Evolutionary conservation across 2,113 vertebrate genomes (phyloP).

Genomic region (Polyodon spathula): DNA sequence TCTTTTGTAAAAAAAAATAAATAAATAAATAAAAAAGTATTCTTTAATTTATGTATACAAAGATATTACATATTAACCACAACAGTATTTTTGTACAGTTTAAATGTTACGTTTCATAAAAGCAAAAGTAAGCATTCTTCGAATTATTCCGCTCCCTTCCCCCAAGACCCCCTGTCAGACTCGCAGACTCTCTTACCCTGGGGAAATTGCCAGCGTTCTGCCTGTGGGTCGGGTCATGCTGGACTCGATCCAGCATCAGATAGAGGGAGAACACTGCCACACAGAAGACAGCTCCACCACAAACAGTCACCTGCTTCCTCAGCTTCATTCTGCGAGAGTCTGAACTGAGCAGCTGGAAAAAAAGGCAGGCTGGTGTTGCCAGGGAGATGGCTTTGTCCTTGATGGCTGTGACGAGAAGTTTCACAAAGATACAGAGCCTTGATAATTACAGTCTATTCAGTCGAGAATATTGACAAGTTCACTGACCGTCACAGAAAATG

Average conservation of each 20-base stretch:
- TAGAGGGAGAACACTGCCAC: constrained; percentile 97
- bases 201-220: constrained; percentile 88
- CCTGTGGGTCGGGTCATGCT: constrained; percentile 79
- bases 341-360: constrained; percentile 2
- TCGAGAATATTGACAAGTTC: constrained; percentile 15
- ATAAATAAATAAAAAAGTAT: too few species aligned
- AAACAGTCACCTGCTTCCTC: constrained; percentile 96
- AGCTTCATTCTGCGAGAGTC: constrained; percentile 72
- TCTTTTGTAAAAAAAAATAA: too few species aligned
- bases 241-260: constrained; percentile 95
- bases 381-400: background rate
- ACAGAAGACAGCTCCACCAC: constrained; percentile 93
- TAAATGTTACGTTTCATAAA: too few species aligned
- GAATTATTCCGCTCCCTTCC: too few species aligned
- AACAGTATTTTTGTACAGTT: too few species aligned
- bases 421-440: background rate
- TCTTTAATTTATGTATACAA: too few species aligned
- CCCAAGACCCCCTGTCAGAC: too few species aligned
- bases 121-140: too few species aligned
- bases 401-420: background rate
- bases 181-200: constrained; percentile 60
- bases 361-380: background rate
- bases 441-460: constrained; percentile 12
- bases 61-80: too few species aligned
- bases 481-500: constrained; percentile 23